Evolutionary conservation across 2,888 invertebrate species (phyloP), one percentile per base, ranked within the genome.

Genomic region (Lathronympha strigana): DNA sequence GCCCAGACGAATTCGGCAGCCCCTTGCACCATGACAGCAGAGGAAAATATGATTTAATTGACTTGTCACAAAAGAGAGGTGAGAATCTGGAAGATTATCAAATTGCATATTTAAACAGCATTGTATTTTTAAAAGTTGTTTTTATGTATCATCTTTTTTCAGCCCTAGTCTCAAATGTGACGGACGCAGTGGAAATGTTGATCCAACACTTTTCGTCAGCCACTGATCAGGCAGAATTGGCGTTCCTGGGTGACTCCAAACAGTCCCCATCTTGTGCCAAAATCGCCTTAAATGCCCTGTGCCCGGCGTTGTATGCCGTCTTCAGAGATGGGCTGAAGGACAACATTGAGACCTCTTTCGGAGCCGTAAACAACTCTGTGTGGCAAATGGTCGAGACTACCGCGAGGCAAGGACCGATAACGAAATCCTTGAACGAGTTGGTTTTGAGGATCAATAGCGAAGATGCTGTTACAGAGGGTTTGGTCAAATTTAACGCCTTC

Each of bases 371-470:
- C 73, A 97, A 97, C 81, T 96, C 96, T 6, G 96, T 97, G 57
- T 98, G 97, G 97, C 96, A 96, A 88, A 96, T 98, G 72, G 95
- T 97, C 4, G 97, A 97, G 87, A 96, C 96, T 36, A 96, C 97
- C 8, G 95, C 97, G 13, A 96, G 97, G 83, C 95, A 96, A 92
- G 97, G 96, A 55, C 96, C 96, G 11, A 94, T 97, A 68, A 96
- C 97, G 6, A 95, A 96, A 83, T 95, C 96, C 3, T 90, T 97
- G 15, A 95, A 97, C 79, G 97, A 97, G 78, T 90, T 97, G 72
- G 97, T 97, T 21, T 93, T 96, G 81, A 94, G 95, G 77, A 95
- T 97, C 75, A 97, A 97, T 83, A 94, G 95, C 69, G 96, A 97
- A 84, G 95, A 96, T 78, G 95, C 95, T 50, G 94, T 97, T 28